Evolutionary conservation across 2,888 invertebrate species (phyloP).

Genomic region (Limnephilus rhombicus): DNA sequence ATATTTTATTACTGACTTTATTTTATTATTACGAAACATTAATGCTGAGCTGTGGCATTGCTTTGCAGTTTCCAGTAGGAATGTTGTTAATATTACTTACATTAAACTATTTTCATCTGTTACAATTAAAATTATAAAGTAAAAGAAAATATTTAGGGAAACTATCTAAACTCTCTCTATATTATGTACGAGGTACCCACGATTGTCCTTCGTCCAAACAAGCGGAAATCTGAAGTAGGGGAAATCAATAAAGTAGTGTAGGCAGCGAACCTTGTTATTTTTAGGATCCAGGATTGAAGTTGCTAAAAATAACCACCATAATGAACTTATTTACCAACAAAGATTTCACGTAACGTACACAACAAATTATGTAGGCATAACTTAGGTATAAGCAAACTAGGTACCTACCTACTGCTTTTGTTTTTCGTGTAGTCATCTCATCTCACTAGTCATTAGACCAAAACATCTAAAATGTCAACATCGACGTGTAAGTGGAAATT

Average conservation of each 20-base stretch:
- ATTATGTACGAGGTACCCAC: neutral
- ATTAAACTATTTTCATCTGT: neutral
- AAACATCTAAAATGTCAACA: neutral
- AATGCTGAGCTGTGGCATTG: too few relatives aligned
- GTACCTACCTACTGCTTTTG: neutral
- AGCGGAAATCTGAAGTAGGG: neutral
- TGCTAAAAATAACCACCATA: neutral
- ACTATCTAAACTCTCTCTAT: neutral
- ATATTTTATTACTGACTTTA: neutral
- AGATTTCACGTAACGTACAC: too few relatives aligned
- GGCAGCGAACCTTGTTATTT: constrained; percentile 5
- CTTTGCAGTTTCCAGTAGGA: too few relatives aligned
- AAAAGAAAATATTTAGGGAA: neutral
- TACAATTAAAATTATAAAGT: neutral
- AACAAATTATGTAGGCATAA: neutral
- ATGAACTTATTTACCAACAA: too few relatives aligned
- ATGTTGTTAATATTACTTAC: too few relatives aligned
- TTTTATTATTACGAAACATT: too few relatives aligned
- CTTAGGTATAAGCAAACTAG: neutral
- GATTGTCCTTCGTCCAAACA: neutral
- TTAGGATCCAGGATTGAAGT: neutral
- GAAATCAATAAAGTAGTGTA: neutral
- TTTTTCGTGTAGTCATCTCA: neutral
- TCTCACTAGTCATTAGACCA: neutral
- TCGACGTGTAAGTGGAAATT: neutral